Evolutionary conservation across 2,888 invertebrate genomes (phyloP), one percentile per base, ranked within the genome.

Genomic region (Pycnomerus fuliginosus): DNA sequence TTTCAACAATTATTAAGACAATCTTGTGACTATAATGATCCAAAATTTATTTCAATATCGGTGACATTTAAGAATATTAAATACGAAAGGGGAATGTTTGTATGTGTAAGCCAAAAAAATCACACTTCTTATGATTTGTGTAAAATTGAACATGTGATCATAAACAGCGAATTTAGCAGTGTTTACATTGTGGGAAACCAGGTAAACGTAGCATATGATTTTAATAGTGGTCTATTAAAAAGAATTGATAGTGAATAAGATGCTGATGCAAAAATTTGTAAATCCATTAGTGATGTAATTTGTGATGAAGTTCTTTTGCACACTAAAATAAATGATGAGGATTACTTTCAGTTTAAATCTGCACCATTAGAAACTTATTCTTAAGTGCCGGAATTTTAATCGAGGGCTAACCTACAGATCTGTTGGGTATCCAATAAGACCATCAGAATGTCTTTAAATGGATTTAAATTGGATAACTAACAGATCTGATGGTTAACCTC

Each of bases 111-210:
- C 1, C 4, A 5, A 16, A 27, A 24, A 10, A 20, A 40, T 25
- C n/a, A 10, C 15, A 30, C 22, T 7, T 1, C 16, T 3, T 32
- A 10, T 11, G 3, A 15, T 14, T 2, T 40, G 8, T 32, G 32
- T 12, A 5, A 15, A 12, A 32, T 40, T 14, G 25, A 2, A 25
- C 11, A 28, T 32, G 33, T 44, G 16, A 12, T 44, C 17, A 32
- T 16, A 2, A 16, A 34, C 13, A 10, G 2, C 1, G 24, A 7
- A 1, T 41, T 24, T 12, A 3, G 3, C 5, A 13, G 31, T 23
- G 1, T 39, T 12, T 14, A 2, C 23, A 31, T 31, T 11, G 16
- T 25, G 33, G 41, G 17, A 4, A 1, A 10, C 2, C 2, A 2
- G 8, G 2, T 13, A 3, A 2, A 3, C 8, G 5, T 28, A 11